Conservation (phyloP, 2,797 vertebrate species). For the Ctenopoma multispine region DNA sequence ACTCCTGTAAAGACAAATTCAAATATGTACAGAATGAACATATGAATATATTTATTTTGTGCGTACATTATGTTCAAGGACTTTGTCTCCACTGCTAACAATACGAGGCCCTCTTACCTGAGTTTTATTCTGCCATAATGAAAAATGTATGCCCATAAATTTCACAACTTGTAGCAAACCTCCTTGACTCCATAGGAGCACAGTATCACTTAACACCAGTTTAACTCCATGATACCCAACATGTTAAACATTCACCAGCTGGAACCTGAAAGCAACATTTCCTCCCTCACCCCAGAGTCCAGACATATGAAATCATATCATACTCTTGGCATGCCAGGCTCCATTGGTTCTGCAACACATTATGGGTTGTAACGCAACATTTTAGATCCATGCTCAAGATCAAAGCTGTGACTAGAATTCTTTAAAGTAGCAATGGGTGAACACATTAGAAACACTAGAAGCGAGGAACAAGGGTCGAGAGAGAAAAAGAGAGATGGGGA, state of each 20-base stretch:
- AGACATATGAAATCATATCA: constrained; percentile 56
- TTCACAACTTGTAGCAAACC: constrained; percentile 21
- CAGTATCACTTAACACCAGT: constrained; percentile 41
- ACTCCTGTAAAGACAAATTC: neutral
- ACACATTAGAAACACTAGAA: constrained; percentile 54
- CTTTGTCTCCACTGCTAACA: neutral
- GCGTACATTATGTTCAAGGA: too few species aligned
- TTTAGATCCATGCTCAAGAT: constrained; percentile 47
- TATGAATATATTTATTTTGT: neutral
- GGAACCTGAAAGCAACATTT: constrained; percentile 46
- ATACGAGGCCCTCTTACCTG: neutral
- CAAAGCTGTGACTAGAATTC: constrained; percentile 57
- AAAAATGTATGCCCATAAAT: neutral
- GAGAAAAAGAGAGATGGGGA: constrained; percentile 9
- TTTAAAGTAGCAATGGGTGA: constrained; percentile 41
- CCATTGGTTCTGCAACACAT: constrained; percentile 59
- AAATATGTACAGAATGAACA: neutral
- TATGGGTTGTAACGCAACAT: constrained; percentile 54
- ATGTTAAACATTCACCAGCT: constrained; percentile 44
- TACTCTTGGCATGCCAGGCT: constrained; percentile 40
- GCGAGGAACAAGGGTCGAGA: constrained; percentile 54
- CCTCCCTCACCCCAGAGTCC: constrained; percentile 49
- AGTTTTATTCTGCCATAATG: neutral
- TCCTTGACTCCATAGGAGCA: constrained; percentile 23
- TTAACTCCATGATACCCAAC: constrained; percentile 22